These are phyloP conservation scores for Trilocha varians DNA, from an alignment of 2,888 invertebrate genomes.

Conservation along the genomic window DNA sequence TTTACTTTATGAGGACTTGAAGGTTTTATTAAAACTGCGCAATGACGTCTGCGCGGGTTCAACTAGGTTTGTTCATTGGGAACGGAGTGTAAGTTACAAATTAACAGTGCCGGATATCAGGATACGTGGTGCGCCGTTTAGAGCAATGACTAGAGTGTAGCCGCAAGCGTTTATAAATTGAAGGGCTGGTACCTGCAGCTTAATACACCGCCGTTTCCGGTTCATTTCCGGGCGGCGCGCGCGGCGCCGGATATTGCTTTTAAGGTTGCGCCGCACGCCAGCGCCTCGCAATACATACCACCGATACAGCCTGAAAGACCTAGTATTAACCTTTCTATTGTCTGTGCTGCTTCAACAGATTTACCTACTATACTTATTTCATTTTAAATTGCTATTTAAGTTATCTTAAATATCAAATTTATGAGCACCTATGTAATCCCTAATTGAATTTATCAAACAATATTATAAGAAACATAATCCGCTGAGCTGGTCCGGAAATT, in stretches of 20 bases:
- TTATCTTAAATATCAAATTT: too few relatives aligned
- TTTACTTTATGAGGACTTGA: constrained; percentile 19
- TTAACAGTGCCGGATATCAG: constrained; percentile 55
- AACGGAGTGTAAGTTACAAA: constrained; percentile 48
- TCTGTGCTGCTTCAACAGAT: constrained; percentile 16
- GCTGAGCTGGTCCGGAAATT: constrained; percentile 53
- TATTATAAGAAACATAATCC: constrained; percentile 23
- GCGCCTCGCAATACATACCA: constrained; percentile 30
- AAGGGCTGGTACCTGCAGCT: constrained; percentile 73
- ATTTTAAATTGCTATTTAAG: too few relatives aligned
- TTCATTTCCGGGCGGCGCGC: constrained; percentile 73
- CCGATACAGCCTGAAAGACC: constrained; percentile 12
- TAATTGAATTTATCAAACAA: background rate
- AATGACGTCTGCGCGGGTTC: background rate
- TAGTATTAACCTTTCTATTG: constrained; percentile 5
- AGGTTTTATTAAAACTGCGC: constrained; percentile 23
- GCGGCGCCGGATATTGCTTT: constrained; percentile 74
- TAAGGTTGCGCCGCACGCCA: constrained; percentile 69
- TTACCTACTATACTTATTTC: too few relatives aligned
- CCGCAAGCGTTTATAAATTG: constrained; percentile 71
- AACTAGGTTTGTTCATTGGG: background rate
- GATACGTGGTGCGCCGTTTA: constrained; percentile 33
- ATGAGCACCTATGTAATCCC: too few relatives aligned
- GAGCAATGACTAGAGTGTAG: constrained; percentile 43
- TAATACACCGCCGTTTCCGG: constrained; percentile 74